Conservation (phyloP, 2,113 vertebrate species). For the Geococcyx californianus region DNA sequence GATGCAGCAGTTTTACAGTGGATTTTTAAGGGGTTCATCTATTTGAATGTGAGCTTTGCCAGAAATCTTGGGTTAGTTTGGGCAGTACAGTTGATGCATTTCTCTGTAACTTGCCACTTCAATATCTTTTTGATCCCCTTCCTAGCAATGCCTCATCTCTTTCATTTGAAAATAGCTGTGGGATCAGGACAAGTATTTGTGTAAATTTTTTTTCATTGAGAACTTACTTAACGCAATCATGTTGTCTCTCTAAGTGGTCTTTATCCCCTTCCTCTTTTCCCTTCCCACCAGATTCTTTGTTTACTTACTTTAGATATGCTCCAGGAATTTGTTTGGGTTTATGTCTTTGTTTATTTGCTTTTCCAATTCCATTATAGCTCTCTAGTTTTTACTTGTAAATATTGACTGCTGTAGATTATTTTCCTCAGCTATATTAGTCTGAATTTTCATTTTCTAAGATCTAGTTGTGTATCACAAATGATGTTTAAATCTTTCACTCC, state of each 20-base stretch:
- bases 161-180: neutral
- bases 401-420: neutral
- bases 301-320: neutral
- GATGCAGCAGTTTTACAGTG: neutral
- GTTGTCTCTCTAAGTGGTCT: neutral
- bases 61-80: neutral
- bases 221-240: neutral
- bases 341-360: constrained; percentile 3
- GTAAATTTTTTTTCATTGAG: neutral
- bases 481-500: neutral
- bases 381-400: neutral
- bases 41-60: neutral
- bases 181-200: neutral
- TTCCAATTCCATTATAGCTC: neutral
- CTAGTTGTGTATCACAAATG: neutral
- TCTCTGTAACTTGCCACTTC: neutral
- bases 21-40: neutral
- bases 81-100: neutral
- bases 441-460: neutral
- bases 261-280: neutral
- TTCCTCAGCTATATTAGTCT: neutral
- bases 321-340: constrained; percentile 5
- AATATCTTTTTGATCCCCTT: neutral
- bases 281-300: neutral
- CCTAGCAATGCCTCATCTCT: neutral